phyloP scores from a whole-genome alignment of 1,140 invertebrate species.

The Fopius arisanus region DNA sequence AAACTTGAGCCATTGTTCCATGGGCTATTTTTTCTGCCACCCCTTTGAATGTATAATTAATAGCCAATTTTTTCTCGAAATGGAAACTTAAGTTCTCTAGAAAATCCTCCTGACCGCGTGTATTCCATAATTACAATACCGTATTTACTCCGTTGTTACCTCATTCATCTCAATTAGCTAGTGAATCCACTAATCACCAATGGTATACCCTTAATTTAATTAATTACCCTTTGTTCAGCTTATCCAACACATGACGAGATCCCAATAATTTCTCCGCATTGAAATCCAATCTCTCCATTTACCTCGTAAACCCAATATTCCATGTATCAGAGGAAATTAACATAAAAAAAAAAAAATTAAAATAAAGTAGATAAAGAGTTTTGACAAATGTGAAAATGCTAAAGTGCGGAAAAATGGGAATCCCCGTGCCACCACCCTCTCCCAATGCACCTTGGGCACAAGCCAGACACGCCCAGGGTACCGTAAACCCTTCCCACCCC shows the following conservation, averaged over 20 bases:
- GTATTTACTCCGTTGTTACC: not conserved
- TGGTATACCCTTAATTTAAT: slow-evolving; percentile 49
- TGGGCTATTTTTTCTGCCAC: too few species aligned
- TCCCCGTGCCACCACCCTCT: not conserved
- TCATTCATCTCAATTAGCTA: slow-evolving; percentile 52
- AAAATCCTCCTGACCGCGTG: too few species aligned
- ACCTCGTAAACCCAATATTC: not conserved
- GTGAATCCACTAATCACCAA: slow-evolving; percentile 51
- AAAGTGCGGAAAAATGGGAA: slow-evolving; percentile 5
- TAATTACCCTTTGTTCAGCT: slow-evolving; percentile 28
- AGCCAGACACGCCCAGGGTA: slow-evolving; percentile 51
- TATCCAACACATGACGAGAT: slow-evolving; percentile 29
- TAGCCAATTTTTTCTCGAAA: too few species aligned
- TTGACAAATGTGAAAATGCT: slow-evolving; percentile 20
- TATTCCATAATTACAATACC: not conserved
- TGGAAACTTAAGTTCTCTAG: too few species aligned
- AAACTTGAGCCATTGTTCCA: too few species aligned
- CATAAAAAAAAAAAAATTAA: not conserved
- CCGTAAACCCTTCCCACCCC: slow-evolving; percentile 40
- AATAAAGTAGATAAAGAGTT: not conserved
- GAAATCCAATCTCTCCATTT: not conserved
- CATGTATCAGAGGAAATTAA: not conserved
- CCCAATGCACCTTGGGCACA: slow-evolving; percentile 37
- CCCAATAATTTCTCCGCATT: not conserved
- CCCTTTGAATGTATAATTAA: too few species aligned